These are phyloP conservation scores for Dipodomys stephensi DNA, from an alignment of 2,113 vertebrate genomes.

Conservation along the genomic window DNA sequence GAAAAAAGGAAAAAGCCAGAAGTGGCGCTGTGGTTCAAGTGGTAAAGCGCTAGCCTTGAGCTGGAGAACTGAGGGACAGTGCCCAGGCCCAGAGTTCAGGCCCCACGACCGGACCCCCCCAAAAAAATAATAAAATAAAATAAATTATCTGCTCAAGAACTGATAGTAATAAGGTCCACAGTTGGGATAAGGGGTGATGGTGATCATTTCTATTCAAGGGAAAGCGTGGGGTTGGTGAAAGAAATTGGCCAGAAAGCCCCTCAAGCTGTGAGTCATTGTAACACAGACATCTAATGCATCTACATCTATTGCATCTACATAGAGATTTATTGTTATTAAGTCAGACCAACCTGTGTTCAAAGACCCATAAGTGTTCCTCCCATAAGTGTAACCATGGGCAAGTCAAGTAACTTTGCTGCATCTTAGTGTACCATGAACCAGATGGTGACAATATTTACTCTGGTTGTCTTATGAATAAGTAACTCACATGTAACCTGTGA, in stretches of 20 bases:
- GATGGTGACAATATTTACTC: not conserved
- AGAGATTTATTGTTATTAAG: not conserved
- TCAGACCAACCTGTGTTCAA: not conserved
- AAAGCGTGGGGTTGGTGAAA: not conserved
- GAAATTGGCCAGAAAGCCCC: not conserved
- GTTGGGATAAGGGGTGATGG: not conserved
- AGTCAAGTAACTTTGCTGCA: not conserved
- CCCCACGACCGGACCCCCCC: too few relatives aligned
- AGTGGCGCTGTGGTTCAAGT: too few relatives aligned
- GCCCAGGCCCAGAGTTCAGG: too few relatives aligned
- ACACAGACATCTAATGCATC: not conserved
- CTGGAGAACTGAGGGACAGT: too few relatives aligned
- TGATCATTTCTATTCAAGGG: not conserved
- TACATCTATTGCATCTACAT: not conserved
- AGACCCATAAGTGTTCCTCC: not conserved
- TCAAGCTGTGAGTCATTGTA: not conserved
- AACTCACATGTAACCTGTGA: not conserved
- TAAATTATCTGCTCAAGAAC: not conserved
- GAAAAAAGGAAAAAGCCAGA: too few relatives aligned
- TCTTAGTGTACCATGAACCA: conserved; percentile 21
- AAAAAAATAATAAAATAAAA: too few relatives aligned
- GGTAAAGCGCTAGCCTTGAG: too few relatives aligned
- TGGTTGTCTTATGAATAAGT: not conserved
- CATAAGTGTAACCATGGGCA: not conserved
- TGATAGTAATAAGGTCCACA: conserved; percentile 1